Evolutionary conservation across 1,140 invertebrate species (phyloP).

Genomic region (Lordiphosa clarofinis): DNA sequence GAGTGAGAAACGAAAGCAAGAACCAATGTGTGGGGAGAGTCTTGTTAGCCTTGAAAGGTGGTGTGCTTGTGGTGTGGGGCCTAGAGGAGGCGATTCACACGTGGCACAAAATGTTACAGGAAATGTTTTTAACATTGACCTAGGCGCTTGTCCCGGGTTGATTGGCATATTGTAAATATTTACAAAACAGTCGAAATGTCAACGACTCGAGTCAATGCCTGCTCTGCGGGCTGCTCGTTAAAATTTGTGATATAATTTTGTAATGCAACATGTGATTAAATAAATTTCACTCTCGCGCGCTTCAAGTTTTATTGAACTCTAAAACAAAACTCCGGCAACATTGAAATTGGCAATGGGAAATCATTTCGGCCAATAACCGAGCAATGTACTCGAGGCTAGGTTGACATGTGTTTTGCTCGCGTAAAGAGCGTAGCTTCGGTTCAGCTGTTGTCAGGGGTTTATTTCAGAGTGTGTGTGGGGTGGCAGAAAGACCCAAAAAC

Average conservation of each 20-base stretch:
- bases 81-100: slow-evolving; percentile 15
- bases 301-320: slow-evolving; percentile 70
- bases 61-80: background rate
- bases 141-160: slow-evolving; percentile 43
- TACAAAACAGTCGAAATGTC: slow-evolving; percentile 42
- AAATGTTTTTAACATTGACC: slow-evolving; percentile 48
- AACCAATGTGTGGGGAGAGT: background rate
- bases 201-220: slow-evolving; percentile 64
- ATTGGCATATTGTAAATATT: background rate
- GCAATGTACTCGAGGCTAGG: background rate
- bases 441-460: slow-evolving; percentile 12
- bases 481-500: slow-evolving; percentile 11
- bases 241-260: slow-evolving; percentile 65
- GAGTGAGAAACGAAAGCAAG: slow-evolving; percentile 1
- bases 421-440: slow-evolving; percentile 6
- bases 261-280: slow-evolving; percentile 53
- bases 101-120: slow-evolving; percentile 35
- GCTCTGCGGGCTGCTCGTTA: slow-evolving; percentile 31
- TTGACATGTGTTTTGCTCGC: slow-evolving; percentile 65
- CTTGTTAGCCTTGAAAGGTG: slow-evolving; percentile 41
- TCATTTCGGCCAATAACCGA: slow-evolving; percentile 13
- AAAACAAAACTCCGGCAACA: slow-evolving; percentile 7
- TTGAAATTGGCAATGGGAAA: slow-evolving; percentile 22
- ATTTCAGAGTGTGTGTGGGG: slow-evolving; percentile 3
- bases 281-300: slow-evolving; percentile 55